Conservation (phyloP, 1,140 invertebrate genomes). For the Mactra quadrangularis region DNA sequence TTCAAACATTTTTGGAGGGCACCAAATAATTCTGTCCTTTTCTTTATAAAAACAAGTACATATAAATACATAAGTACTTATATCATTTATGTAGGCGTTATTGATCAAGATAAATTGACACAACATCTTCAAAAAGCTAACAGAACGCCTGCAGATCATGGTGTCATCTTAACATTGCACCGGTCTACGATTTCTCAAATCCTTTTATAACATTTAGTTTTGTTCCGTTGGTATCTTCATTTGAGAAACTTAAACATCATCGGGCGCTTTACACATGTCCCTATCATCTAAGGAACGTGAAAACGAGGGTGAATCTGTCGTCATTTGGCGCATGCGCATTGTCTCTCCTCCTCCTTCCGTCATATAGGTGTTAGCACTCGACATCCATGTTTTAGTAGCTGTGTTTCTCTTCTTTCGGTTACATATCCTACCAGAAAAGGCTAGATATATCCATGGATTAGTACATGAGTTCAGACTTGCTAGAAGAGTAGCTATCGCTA, state of each 20-base stretch:
- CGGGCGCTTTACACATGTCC: background rate
- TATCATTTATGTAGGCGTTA: too few species aligned
- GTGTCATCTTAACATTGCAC: too few species aligned
- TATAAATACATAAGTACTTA: too few species aligned
- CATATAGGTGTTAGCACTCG: constrained; percentile 15
- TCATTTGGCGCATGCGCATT: constrained; percentile 19
- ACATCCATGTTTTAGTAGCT: constrained; percentile 28
- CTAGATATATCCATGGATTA: constrained; percentile 92
- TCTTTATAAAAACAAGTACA: too few species aligned
- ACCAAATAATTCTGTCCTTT: too few species aligned
- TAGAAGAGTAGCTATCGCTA: constrained; percentile 88
- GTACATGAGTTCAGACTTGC: constrained; percentile 90
- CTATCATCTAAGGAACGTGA: constrained; percentile 27
- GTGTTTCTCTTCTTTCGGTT: background rate
- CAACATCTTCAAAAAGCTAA: too few species aligned
- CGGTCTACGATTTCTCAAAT: too few species aligned
- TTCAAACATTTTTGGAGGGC: too few species aligned
- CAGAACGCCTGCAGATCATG: too few species aligned
- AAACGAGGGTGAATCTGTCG: constrained; percentile 10
- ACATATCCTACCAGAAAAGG: constrained; percentile 82
- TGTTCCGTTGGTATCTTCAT: too few species aligned
- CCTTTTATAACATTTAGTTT: too few species aligned
- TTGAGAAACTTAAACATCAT: constrained; percentile 8
- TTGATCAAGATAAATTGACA: too few species aligned
- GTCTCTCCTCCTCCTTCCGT: constrained; percentile 2